phyloP scores from a whole-genome alignment of 1,140 invertebrate species.

The Aphelinus certus region DNA sequence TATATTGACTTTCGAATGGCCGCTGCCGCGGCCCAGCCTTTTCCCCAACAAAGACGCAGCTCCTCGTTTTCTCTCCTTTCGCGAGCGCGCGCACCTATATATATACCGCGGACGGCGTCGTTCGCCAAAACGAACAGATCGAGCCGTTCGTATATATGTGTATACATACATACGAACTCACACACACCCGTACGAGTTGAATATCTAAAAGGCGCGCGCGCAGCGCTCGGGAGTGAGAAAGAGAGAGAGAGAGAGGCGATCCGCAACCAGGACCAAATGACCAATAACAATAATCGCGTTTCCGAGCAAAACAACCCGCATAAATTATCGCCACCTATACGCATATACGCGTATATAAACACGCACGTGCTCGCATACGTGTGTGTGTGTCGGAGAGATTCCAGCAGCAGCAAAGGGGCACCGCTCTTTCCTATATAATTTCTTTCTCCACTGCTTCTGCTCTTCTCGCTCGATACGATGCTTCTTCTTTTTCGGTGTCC shows the following conservation, averaged over 20 bases:
- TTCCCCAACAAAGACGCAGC: constrained; percentile 30
- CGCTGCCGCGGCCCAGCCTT: constrained; percentile 21
- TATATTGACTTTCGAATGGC: constrained; percentile 41
- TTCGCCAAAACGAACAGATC: neutral
- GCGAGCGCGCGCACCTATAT: constrained; percentile 20
- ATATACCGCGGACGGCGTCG: neutral
- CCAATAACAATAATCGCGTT: constrained; percentile 40
- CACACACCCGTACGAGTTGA: too few relatives aligned
- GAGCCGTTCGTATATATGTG: neutral
- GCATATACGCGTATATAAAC: too few relatives aligned
- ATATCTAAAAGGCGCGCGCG: neutral
- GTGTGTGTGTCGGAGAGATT: constrained; percentile 18
- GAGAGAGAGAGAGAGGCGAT: neutral
- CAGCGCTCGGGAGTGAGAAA: neutral
- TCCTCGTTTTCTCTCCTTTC: constrained; percentile 8
- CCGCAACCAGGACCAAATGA: constrained; percentile 13
- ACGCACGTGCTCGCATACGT: too few relatives aligned
- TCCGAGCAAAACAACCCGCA: constrained; percentile 37
- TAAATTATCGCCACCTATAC: constrained; percentile 36
- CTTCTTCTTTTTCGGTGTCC: neutral
- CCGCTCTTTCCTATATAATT: constrained; percentile 2
- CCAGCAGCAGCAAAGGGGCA: constrained; percentile 18
- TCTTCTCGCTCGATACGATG: neutral
- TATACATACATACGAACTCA: neutral
- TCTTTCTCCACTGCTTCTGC: constrained; percentile 33